A percentile compares a stretch with the other conserved stretches of the same genome.
Evolutionary conservation across 2,113 vertebrate species (phyloP).

Genomic region (Apodemus speciosus): DNA sequence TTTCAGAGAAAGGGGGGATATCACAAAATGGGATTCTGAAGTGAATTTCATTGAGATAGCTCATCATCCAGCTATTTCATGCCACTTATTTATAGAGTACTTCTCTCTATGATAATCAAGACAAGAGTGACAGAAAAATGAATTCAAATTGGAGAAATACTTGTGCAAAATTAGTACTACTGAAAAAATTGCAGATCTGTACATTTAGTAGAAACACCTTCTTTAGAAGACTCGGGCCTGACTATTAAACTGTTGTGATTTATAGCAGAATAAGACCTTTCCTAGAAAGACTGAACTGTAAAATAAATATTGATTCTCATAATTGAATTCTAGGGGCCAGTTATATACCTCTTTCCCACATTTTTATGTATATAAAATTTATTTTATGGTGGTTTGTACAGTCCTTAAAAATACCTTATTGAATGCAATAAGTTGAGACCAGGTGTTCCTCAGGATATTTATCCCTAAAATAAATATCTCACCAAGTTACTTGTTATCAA

Average conservation of each 20-base stretch:
- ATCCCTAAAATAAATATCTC: constrained; percentile 25
- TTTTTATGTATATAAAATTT: neutral
- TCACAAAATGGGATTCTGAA: constrained; percentile 18
- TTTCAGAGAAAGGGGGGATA: neutral
- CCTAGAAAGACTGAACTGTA: constrained; percentile 11
- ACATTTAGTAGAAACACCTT: constrained; percentile 41
- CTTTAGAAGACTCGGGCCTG: neutral
- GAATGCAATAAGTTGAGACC: constrained; percentile 3
- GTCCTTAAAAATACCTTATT: neutral
- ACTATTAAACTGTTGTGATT: constrained; percentile 34
- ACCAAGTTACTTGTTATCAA: neutral
- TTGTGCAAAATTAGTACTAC: constrained; percentile 23
- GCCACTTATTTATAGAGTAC: constrained; percentile 22
- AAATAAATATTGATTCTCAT: constrained; percentile 50
- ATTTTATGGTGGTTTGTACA: constrained; percentile 5
- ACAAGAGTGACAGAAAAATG: constrained; percentile 38
- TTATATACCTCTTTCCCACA: neutral
- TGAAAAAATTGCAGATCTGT: neutral
- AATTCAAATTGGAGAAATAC: constrained; percentile 40
- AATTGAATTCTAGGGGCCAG: constrained; percentile 13
- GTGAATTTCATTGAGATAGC: constrained; percentile 20
- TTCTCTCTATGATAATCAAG: constrained; percentile 41
- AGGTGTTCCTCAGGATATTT: neutral
- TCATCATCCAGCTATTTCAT: constrained; percentile 43
- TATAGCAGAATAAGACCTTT: constrained; percentile 32